Evolutionary conservation across 1,140 invertebrate species (phyloP), one percentile per base, ranked within the genome.

Genomic region (Globodera rostochiensis): DNA sequence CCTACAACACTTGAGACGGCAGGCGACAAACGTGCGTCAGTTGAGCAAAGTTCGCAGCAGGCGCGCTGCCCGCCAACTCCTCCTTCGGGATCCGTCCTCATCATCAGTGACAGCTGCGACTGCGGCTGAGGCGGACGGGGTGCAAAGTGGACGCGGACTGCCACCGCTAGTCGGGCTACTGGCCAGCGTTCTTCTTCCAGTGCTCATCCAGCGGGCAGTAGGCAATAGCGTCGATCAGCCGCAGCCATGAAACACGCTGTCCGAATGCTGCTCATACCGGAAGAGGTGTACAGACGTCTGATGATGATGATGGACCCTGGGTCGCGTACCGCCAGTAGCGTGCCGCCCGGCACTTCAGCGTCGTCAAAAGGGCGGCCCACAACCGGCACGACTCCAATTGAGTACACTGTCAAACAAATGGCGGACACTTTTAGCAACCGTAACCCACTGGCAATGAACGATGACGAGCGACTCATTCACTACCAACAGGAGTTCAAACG

Each of bases 271-370:
- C 46, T 80, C 25, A 73, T 80, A 9, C 79, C 79, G 0, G 79
- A 80, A 49, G 79, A 80, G 4, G 36, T 80, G 11, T 80, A 80
- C 73, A n/a, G 36, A 47, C 36, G 80, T n/a, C 21, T 80, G 57
- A 80, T 45, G 36, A 36, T 9, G 8, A 50, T 74, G 11, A 36
- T 25, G 25, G 25, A 36, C 36, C 36, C 36, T 36, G 36, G 2
- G 2, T 36, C 36, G 36, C 36, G 36, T 36, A 36, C 36, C 36
- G 36, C 3, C 36, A 36, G 36, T 36, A 36, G 36, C 36, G 36
- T 36, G 36, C 53, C 53, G 36, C 53, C 53, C 53, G 6, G 15
- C 19, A 15, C 15, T 19, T 2, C 13, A 6, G 53, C 0, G 53
- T 3, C 53, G 53, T 11, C 53, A 6, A 64, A 13, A 3, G 15